Evolutionary conservation across 2,797 vertebrate genomes (phyloP).

Genomic region (Semaprochilodus insignis): DNA sequence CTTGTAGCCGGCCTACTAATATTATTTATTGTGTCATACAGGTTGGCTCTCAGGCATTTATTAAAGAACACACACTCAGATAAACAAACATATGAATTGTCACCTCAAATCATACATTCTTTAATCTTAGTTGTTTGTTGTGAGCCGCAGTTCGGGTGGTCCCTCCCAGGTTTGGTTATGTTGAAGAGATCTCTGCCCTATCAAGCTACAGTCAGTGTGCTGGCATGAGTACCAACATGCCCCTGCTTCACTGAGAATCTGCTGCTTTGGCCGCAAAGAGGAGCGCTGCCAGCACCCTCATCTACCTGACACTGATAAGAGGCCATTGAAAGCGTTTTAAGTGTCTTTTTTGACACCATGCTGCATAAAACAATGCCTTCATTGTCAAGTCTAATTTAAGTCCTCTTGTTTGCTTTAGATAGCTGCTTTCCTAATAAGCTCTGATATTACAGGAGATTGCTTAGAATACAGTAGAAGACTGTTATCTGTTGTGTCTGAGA

Average conservation of each 20-base stretch:
- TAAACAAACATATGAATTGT: neutral
- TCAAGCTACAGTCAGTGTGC: neutral
- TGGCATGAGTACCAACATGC: constrained; percentile 44
- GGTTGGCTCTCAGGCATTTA: neutral
- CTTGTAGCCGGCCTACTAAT: neutral
- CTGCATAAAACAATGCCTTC: constrained; percentile 4
- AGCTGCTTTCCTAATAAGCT: neutral
- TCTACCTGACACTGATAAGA: constrained; percentile 24
- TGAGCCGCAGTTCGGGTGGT: constrained; percentile 7
- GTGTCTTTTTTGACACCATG: constrained; percentile 2
- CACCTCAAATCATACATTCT: neutral
- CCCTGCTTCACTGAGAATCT: constrained; percentile 1
- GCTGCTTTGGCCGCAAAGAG: constrained; percentile 6
- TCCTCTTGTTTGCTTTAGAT: constrained; percentile 35
- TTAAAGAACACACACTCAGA: constrained; percentile 1
- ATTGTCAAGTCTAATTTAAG: constrained; percentile 15
- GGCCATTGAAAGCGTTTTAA: constrained; percentile 27
- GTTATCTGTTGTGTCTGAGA: constrained; percentile 8
- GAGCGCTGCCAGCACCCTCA: constrained; percentile 13
- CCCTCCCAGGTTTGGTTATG: constrained; percentile 27
- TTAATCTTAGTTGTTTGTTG: constrained; percentile 31
- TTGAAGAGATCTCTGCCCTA: constrained; percentile 21
- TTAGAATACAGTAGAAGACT: constrained; percentile 15
- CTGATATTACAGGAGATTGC: neutral
- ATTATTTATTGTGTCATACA: neutral